A percentile compares a stretch with the other conserved stretches of the same genome.
Evolutionary conservation across 2,113 vertebrate genomes (phyloP).

Genomic region (Crypturellus undulatus): DNA sequence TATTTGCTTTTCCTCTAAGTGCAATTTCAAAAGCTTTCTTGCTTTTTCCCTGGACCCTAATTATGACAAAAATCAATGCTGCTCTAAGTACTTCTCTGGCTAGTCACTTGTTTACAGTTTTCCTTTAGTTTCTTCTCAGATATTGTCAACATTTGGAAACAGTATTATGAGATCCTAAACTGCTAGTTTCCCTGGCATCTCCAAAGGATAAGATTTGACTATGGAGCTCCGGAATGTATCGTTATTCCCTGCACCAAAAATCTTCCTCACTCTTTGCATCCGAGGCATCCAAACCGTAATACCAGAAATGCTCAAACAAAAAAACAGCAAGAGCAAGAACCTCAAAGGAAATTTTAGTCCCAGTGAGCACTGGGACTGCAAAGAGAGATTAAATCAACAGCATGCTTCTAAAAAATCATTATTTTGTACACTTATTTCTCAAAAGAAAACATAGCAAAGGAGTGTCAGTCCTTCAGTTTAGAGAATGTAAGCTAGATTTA

Average conservation of each 20-base stretch:
- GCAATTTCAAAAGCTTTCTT: neutral
- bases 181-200: neutral
- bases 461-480: neutral
- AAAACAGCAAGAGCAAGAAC: rapidly evolving
- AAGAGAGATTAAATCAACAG: neutral
- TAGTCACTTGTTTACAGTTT: neutral
- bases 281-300: neutral
- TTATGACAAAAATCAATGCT: neutral
- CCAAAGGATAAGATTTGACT: neutral
- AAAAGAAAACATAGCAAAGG: neutral
- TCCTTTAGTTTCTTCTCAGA: neutral
- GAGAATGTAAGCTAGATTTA: neutral
- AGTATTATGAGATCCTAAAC: neutral
- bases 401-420: neutral
- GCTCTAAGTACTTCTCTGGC: neutral
- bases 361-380: neutral
- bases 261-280: neutral
- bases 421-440: neutral
- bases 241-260: neutral
- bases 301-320: neutral
- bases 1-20: neutral
- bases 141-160: neutral
- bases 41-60: neutral
- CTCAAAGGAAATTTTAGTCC: neutral
- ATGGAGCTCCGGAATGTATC: neutral